phyloP scores from a whole-genome alignment of 2,113 vertebrate species.

The Phalacrocorax pelagicus region DNA sequence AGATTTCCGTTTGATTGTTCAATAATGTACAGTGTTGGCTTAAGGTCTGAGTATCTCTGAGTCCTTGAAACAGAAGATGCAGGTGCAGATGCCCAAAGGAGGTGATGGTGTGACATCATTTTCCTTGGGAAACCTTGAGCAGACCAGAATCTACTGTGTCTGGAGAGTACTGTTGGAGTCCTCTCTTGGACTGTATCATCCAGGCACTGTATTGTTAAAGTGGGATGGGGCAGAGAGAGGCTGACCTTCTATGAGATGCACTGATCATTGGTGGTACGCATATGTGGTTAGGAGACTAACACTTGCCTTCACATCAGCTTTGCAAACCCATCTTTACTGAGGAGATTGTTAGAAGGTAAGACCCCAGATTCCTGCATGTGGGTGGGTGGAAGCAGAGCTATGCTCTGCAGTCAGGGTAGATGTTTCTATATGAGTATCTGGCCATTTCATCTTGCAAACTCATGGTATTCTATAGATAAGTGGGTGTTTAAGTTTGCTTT shows the following conservation, averaged over 20 bases:
- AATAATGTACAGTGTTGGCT: background rate
- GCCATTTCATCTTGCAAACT: background rate
- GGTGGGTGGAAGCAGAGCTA: background rate
- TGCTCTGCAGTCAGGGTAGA: background rate
- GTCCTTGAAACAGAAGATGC: background rate
- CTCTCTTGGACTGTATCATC: background rate
- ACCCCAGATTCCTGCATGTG: rapidly evolving
- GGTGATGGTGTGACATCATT: background rate
- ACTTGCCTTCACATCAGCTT: background rate
- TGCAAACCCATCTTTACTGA: background rate
- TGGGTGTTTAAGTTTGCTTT: background rate
- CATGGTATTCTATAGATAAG: rapidly evolving
- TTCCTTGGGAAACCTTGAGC: background rate
- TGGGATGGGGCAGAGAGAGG: background rate
- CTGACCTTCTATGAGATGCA: background rate
- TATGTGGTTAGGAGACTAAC: background rate
- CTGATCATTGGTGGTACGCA: rapidly evolving
- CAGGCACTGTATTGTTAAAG: rapidly evolving
- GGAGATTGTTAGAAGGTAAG: background rate
- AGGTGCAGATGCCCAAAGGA: background rate
- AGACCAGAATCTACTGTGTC: background rate
- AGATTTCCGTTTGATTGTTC: background rate
- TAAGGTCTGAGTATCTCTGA: background rate
- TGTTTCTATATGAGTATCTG: background rate
- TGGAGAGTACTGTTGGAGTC: background rate